Base-by-base conservation (phyloP, 2,113 vertebrate genomes). In the Brachyhypopomus occidentalis region DNA sequence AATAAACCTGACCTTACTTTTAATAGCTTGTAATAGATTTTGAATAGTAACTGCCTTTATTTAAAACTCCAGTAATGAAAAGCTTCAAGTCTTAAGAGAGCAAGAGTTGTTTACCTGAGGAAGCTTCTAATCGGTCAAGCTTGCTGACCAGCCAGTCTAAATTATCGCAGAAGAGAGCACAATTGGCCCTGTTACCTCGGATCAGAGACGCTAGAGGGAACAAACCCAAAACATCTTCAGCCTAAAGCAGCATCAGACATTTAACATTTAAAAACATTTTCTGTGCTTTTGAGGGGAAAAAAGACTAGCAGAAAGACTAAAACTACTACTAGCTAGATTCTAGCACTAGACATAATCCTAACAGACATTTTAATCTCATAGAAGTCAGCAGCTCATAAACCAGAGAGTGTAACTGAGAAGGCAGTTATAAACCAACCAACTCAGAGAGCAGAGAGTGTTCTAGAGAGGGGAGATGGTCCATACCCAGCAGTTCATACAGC, bases 81-180 rank as follows among this genome's bases (percentile, higher is more conserved):
- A 66, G 1, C 3, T 23, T 12, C 5, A 5, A 63, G 1, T 25
- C 9, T 63, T 27, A 2, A 11, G 8, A 64, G 62, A 30, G 4
- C 62, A 36, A 3, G 14, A 52, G 17, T 2, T 38, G 5, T 19
- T 23, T 92, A 97, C 96, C 96, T 86, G 96, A 98, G 1, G 96
- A 97, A 25, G 96, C 96, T 85, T 98, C 96, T 86, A 98, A 88
- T 16, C 96, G 94, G 84, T 98, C 96, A 89, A 98, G 85, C 88
- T 98, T 98, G 89, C 96, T 98, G 89, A 98, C 95, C 85, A 98
- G 90, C 96, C 96, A 98, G 85, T 98, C 96, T 45, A 98, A 90
- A 86, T 97, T 97, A 58, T 93, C 95, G 84, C 95, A 98, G 86
- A 98, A 98, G 48, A 97, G 92, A 60, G 96, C 96, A 16, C 96